Base-by-base conservation (phyloP, 2,888 invertebrate genomes). In the Drosophila antonietae region DNA sequence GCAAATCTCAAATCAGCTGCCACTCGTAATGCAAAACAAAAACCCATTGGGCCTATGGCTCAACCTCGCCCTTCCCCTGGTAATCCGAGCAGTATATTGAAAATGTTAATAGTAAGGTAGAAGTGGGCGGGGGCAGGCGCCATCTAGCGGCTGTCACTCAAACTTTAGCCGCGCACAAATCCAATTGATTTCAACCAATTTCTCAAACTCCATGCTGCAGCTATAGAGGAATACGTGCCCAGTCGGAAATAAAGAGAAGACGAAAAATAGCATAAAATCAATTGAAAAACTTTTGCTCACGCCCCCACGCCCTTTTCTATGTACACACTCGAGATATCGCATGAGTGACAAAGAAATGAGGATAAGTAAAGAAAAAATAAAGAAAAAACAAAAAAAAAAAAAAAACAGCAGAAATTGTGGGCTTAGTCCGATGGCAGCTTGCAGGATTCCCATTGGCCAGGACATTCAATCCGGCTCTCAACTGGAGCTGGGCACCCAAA, bases 181-280 rank as follows among this genome's bases (percentile, higher is more conserved):
- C 77, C 90, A 87, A 87, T 87, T 88, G 86, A 89, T 89, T 87
- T 89, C 78, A 80, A 84, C 89, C 88, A 83, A 84, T 87, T 81
- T 84, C 66, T 61, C 61, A 47, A 33, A 65, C 68, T 63, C 60
- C 52, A 12, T 8, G 37, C 41, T 35, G 14, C 33, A 31, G 43
- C 15, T 46, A 43, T 8, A 10, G 39, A 52, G 43, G 63, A 78
- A 57, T 84, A 84, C 82, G 88, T 87, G 85, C 73, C 59, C 68
- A 46, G 71, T 73, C 43, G 78, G 71, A 75, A 70, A 73, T 75
- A 80, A 80, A 77, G 80, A 77, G 80, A 71, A 73, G 63, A 84
- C 76, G 64, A 78, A 83, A 84, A 86, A 85, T 82, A 89, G 81
- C 71, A 81, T 80, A 86, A 80, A 86, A 89, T 88, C 87, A 88